phyloP scores from a whole-genome alignment of 2,797 vertebrate genomes.

The Etheostoma perlongum region DNA sequence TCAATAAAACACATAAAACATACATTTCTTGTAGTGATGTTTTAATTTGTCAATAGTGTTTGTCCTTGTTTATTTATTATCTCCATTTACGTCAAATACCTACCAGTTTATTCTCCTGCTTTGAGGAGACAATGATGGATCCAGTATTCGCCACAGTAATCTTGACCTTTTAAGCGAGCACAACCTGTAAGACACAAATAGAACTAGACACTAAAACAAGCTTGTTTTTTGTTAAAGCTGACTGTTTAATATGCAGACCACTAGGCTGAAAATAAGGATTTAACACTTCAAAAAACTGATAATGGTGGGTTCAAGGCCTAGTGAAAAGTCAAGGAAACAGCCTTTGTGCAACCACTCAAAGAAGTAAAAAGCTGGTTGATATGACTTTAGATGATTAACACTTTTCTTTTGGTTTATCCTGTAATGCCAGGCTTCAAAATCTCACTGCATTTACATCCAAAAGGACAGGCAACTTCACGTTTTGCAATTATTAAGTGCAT shows the following conservation, averaged over 20 bases:
- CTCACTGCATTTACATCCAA: not conserved
- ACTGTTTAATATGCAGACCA: conserved; percentile 15
- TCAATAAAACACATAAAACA: no score
- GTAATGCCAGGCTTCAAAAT: not conserved
- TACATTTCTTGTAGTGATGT: no score
- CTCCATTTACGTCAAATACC: not conserved
- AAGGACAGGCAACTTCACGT: not conserved
- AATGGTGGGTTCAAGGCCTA: not conserved
- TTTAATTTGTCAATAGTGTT: not conserved
- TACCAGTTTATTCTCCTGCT: not conserved
- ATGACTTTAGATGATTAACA: not conserved
- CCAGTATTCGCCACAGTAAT: conserved; percentile 20
- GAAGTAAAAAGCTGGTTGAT: not conserved
- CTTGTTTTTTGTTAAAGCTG: conserved; percentile 8
- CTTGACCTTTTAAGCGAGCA: conserved; percentile 25
- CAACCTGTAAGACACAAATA: conserved; percentile 14
- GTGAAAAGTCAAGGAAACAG: not conserved
- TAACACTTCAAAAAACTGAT: conserved; percentile 18
- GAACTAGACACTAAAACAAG: conserved; percentile 11
- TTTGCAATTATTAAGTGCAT: not conserved
- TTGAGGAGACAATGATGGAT: conserved; percentile 27
- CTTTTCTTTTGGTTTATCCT: not conserved
- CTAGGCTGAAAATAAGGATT: conserved; percentile 7
- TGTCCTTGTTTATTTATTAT: not conserved
- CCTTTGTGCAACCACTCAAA: not conserved